Base-by-base conservation (phyloP, 2,888 invertebrate species). In the Polyploca ridens region DNA sequence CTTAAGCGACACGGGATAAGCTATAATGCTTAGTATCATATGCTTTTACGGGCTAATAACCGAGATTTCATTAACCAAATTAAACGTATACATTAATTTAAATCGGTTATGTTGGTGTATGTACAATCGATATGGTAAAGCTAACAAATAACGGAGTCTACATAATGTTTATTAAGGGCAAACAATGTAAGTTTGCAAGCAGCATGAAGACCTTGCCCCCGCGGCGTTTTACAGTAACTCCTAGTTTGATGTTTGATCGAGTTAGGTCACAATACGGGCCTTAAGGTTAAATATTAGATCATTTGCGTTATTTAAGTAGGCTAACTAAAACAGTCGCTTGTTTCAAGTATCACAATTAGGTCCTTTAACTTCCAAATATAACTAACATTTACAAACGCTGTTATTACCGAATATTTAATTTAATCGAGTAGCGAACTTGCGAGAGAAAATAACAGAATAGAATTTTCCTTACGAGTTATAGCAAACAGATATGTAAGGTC, bases 151-250 rank as follows among this genome's bases (percentile, higher is more conserved):
- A 69, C 71, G 73, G 73, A 73, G 75, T 83, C 79, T 81, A 78
- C 77, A 79, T 76, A 79, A 70, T 87, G 85, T 86, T 85, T 86
- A 85, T 83, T 85, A 78, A 78, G 83, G 78, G 76, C 81, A 89
- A 89, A 90, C 89, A 87, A 76, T 78, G 71, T 27, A 78, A 81
- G 78, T 84, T 80, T 70, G 77, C 77, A 85, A 79, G 82, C 83
- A 85, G 85, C 86, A 83, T 76, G 81, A 81, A 83, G 83, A 83
- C 77, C 77, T 78, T 76, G 76, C 79, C 85, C 84, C 81, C 69
- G 72, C 79, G 88, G 84, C 83, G 70, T 76, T 86, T 82, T 79
- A 69, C 69, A 80, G 79, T 84, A 83, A 83, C 82, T 83, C 75
- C 71, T 68, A 84, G 80, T 84, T 86, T 76, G 79, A 81, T 84